phyloP scores from a whole-genome alignment of 2,888 invertebrate genomes.

The Cacoxenus indagator region DNA sequence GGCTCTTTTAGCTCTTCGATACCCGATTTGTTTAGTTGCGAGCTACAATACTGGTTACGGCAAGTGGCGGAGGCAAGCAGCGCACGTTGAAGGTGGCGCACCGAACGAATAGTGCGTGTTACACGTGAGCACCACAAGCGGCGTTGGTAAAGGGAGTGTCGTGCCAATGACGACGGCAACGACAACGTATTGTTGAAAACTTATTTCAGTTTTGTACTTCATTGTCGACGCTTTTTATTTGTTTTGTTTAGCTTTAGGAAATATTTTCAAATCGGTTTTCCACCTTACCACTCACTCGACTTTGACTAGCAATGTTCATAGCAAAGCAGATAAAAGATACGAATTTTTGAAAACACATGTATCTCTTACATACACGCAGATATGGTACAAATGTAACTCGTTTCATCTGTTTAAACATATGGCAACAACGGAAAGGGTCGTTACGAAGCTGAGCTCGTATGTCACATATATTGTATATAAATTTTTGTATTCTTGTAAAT shows the following conservation, averaged over 20 bases:
- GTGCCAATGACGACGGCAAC: background rate
- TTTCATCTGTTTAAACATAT: conserved; percentile 7
- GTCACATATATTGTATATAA: background rate
- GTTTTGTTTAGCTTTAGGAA: no score
- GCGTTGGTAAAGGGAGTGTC: background rate
- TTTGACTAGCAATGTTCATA: background rate
- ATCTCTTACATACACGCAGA: background rate
- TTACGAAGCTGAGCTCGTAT: background rate
- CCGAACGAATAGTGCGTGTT: background rate
- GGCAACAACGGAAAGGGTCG: background rate
- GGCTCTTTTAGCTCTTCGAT: background rate
- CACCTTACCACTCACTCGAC: background rate
- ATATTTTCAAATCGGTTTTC: background rate
- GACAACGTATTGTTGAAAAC: background rate
- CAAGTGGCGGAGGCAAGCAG: background rate
- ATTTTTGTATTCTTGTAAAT: no score
- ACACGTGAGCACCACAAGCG: conserved; percentile 23
- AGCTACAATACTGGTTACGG: background rate
- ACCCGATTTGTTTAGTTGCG: conserved; percentile 11
- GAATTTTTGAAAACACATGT: background rate
- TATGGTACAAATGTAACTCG: conserved; percentile 4
- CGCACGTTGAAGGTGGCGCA: background rate
- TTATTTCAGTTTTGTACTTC: background rate
- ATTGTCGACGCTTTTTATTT: conserved; percentile 10
- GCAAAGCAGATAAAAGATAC: background rate